Percentiles rank a stretch among this genome's conserved stretches.
These are phyloP conservation scores for Lasioglossum lativentre DNA, from an alignment of 2,888 invertebrate species.

Conservation along the genomic window DNA sequence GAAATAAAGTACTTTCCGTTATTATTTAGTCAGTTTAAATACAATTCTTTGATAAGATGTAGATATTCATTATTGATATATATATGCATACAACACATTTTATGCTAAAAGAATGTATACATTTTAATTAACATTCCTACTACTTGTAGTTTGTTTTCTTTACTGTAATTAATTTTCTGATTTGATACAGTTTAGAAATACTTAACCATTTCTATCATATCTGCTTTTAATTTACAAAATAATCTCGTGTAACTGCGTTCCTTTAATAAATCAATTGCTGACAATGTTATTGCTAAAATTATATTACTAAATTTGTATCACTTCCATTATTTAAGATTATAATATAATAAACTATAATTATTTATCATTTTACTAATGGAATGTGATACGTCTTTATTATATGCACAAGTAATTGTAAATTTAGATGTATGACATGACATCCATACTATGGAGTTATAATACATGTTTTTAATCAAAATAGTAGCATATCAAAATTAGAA, in stretches of 20 bases:
- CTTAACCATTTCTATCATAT: not conserved
- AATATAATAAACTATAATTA: constrained; percentile 31
- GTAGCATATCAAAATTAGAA: constrained; percentile 53
- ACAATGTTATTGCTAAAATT: constrained; percentile 14
- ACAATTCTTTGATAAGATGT: not conserved
- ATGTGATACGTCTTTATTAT: constrained; percentile 54
- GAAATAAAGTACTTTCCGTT: not conserved
- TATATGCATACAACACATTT: constrained; percentile 3
- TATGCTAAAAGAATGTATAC: not conserved
- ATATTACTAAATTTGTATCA: constrained; percentile 21
- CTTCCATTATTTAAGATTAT: constrained; percentile 26
- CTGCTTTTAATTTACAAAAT: not conserved
- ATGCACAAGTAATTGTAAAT: constrained; percentile 43
- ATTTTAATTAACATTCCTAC: not conserved
- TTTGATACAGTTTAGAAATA: constrained; percentile 11
- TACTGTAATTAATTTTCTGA: not conserved
- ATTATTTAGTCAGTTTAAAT: constrained; percentile 3
- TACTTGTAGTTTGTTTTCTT: not conserved
- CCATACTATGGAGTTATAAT: not conserved
- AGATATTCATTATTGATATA: constrained; percentile 1
- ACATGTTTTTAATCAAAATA: constrained; percentile 40
- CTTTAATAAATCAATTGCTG: not conserved
- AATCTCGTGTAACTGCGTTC: not conserved
- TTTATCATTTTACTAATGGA: constrained; percentile 24
- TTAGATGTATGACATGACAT: constrained; percentile 21